Percentiles rank a stretch among this genome's conserved stretches.
These are phyloP conservation scores for Patiria pectinifera DNA, from an alignment of 53 echinoderm and acorn worm species.

Conservation along the genomic window DNA sequence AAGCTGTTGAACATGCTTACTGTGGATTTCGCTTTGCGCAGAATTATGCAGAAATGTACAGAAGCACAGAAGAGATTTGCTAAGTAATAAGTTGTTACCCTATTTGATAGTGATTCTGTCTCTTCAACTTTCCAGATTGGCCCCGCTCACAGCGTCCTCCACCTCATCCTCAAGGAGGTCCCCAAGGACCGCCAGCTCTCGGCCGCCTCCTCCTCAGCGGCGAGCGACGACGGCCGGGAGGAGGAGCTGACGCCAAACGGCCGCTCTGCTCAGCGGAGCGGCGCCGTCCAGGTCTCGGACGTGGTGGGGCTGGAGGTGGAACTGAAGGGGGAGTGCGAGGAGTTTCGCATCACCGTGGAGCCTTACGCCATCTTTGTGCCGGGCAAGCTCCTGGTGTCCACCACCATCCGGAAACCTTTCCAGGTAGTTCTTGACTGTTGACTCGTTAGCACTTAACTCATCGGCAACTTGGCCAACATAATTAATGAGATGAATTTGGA, in stretches of 20 bases:
- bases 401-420: slow-evolving; percentile 81
- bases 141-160: slow-evolving; percentile 63
- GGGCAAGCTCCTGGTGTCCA: slow-evolving; percentile 80
- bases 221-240: slow-evolving; percentile 13
- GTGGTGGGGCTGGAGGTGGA: slow-evolving; percentile 85
- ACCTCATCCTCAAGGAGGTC: slow-evolving; percentile 70
- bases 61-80: not conserved
- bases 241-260: slow-evolving; percentile 34
- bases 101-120: too few relatives aligned
- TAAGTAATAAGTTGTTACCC: not conserved
- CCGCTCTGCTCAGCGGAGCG: slow-evolving; percentile 37
- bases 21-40: too few relatives aligned
- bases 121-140: slow-evolving; percentile 41
- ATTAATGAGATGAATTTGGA: too few relatives aligned
- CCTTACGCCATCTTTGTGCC: slow-evolving; percentile 93
- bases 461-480: too few relatives aligned
- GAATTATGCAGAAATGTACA: not conserved
- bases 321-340: slow-evolving; percentile 87
- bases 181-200: slow-evolving; percentile 61
- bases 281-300: slow-evolving; percentile 62
- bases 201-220: slow-evolving; percentile 27
- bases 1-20: too few relatives aligned
- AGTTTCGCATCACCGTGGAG: slow-evolving; percentile 76
- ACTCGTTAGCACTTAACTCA: too few relatives aligned
- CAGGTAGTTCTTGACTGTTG: slow-evolving; percentile 37